Evolutionary conservation across 2,113 vertebrate species (phyloP).

Genomic region (Tricholaema leucomelas): DNA sequence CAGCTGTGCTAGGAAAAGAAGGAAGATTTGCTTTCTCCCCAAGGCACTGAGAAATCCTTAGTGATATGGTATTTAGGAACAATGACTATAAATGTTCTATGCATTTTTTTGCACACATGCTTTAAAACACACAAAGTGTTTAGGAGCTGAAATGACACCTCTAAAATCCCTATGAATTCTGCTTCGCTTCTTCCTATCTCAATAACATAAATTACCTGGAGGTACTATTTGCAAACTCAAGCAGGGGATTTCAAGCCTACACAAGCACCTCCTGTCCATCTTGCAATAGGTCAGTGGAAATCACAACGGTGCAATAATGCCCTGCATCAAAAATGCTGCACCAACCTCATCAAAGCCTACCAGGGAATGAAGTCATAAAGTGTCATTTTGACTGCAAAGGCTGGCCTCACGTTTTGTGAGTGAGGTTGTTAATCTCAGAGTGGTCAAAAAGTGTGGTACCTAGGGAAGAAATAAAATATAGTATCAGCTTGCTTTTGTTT

Average conservation of each 20-base stretch:
- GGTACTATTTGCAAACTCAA: slow-evolving; percentile 13
- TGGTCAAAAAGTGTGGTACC: background rate
- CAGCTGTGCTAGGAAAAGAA: background rate
- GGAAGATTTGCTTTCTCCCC: background rate
- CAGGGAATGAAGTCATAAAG: background rate
- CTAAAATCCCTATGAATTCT: background rate
- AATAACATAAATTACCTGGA: slow-evolving; percentile 2
- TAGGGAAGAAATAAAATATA: slow-evolving; percentile 2
- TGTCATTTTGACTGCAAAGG: background rate
- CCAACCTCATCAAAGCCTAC: background rate
- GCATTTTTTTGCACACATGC: background rate
- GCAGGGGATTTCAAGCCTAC: background rate
- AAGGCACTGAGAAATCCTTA: background rate
- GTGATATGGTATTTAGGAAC: background rate
- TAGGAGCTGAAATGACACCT: background rate
- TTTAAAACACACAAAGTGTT: background rate
- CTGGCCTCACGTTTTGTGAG: background rate
- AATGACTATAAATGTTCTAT: background rate
- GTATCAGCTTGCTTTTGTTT: slow-evolving; percentile 3
- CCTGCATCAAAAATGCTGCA: slow-evolving; percentile 25
- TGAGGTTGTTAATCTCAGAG: background rate
- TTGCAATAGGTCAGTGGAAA: slow-evolving; percentile 24
- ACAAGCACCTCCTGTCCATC: background rate
- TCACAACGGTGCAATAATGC: background rate
- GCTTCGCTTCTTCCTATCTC: background rate